These are phyloP conservation scores for Charaxes varanes DNA, from an alignment of 1,140 invertebrate species.

Conservation along the genomic window DNA sequence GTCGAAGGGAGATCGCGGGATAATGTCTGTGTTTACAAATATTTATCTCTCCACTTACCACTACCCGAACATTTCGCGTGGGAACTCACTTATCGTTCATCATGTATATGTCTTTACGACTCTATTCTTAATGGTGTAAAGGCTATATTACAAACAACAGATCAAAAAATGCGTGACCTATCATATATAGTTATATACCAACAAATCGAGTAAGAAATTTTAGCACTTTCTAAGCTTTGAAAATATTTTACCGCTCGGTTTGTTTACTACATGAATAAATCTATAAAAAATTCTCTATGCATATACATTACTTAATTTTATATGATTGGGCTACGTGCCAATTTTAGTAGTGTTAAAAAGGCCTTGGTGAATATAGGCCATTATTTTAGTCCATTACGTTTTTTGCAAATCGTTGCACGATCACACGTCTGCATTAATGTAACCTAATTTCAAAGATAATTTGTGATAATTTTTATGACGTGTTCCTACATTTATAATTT, in stretches of 20 bases:
- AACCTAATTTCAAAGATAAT: too few species aligned
- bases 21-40: constrained; percentile 50
- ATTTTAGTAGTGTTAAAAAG: neutral
- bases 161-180: too few species aligned
- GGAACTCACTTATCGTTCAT: constrained; percentile 37
- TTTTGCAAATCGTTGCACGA: too few species aligned
- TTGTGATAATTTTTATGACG: too few species aligned
- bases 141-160: constrained; percentile 3
- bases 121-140: constrained; percentile 16
- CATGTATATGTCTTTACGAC: constrained; percentile 13
- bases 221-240: constrained; percentile 24
- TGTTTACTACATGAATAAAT: neutral
- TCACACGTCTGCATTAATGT: too few species aligned
- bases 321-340: constrained; percentile 1
- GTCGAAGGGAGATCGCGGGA: constrained; percentile 30
- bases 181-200: too few species aligned
- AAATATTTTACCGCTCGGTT: neutral
- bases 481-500: too few species aligned
- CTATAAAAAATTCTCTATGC: too few species aligned
- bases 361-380: neutral
- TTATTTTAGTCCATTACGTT: neutral
- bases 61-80: constrained; percentile 48
- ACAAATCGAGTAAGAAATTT: constrained; percentile 43
- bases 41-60: constrained; percentile 63
- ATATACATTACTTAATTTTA: too few species aligned